Percentiles rank a stretch among this genome's conserved stretches.
Conservation (phyloP, 2,797 vertebrate species). For the Rhinella marina region DNA sequence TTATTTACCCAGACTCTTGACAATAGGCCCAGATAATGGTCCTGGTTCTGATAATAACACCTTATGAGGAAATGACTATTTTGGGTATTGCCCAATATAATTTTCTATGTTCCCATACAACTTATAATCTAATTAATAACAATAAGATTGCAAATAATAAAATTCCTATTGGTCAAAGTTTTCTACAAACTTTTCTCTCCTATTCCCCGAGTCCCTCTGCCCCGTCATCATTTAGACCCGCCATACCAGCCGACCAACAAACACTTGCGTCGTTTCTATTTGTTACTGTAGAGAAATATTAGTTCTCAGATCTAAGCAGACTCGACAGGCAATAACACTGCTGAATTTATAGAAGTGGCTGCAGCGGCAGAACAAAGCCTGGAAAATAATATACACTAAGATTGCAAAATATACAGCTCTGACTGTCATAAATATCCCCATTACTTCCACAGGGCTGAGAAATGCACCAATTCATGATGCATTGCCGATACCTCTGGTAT, state of each 20-base stretch:
- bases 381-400: constrained; percentile 58
- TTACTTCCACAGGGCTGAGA: constrained; percentile 57
- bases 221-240: constrained; percentile 14
- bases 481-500: constrained; percentile 50
- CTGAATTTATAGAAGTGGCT: constrained; percentile 62
- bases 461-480: constrained; percentile 52
- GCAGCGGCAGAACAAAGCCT: constrained; percentile 53
- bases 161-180: neutral
- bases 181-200: neutral
- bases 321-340: constrained; percentile 62
- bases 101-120: neutral
- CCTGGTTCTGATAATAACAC: too few relatives aligned
- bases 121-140: neutral
- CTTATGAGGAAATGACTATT: too few relatives aligned
- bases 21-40: too few relatives aligned
- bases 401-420: constrained; percentile 60
- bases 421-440: constrained; percentile 60
- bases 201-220: neutral
- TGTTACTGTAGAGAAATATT: constrained; percentile 60
- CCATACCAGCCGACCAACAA: constrained; percentile 34
- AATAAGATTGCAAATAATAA: neutral
- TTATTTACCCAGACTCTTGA: too few relatives aligned
- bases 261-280: constrained; percentile 51
- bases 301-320: constrained; percentile 60
- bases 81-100: too few relatives aligned